A percentile compares a stretch with the other conserved stretches of the same genome.
phyloP scores from a whole-genome alignment of 2,888 invertebrate species.

The Mesochorus sp. region DNA sequence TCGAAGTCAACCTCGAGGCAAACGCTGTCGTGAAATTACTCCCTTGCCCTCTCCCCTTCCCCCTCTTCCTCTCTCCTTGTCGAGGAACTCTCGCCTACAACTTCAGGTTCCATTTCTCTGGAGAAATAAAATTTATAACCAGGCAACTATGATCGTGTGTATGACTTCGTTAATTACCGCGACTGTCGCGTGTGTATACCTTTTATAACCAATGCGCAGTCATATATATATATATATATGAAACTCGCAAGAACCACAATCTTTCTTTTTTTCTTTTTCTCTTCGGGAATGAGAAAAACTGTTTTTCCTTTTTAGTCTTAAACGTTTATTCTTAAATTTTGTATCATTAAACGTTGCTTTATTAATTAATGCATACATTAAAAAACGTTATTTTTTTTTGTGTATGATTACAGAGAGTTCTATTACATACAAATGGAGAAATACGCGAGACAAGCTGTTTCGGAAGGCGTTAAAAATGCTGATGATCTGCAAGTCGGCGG shows the following conservation, averaged over 20 bases:
- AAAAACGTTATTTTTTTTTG: conserved; percentile 20
- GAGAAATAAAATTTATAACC: conserved; percentile 5
- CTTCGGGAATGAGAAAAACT: no score
- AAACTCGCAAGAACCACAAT: no score
- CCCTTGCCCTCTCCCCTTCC: neutral
- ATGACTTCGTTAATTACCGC: conserved; percentile 52
- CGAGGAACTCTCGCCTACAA: neutral
- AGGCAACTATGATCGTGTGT: neutral
- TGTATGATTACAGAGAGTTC: conserved; percentile 93
- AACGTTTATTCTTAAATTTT: neutral
- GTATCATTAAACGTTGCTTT: neutral
- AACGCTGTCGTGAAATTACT: conserved; percentile 28
- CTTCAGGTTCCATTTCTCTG: neutral
- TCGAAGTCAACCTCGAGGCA: conserved; percentile 26
- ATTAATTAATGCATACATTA: conserved; percentile 12
- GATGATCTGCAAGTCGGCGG: conserved; percentile 97
- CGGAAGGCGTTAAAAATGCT: conserved; percentile 96
- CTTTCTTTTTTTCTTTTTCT: conserved; percentile 14
- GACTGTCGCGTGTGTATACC: conserved; percentile 16
- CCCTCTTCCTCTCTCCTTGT: neutral
- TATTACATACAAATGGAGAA: conserved; percentile 99
- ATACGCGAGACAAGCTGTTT: conserved; percentile 98
- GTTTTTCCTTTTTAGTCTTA: no score
- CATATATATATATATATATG: no score
- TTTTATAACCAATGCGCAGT: conserved; percentile 37